Conservation (phyloP, 2,797 vertebrate species). For the Protosalanx chinensis region DNA sequence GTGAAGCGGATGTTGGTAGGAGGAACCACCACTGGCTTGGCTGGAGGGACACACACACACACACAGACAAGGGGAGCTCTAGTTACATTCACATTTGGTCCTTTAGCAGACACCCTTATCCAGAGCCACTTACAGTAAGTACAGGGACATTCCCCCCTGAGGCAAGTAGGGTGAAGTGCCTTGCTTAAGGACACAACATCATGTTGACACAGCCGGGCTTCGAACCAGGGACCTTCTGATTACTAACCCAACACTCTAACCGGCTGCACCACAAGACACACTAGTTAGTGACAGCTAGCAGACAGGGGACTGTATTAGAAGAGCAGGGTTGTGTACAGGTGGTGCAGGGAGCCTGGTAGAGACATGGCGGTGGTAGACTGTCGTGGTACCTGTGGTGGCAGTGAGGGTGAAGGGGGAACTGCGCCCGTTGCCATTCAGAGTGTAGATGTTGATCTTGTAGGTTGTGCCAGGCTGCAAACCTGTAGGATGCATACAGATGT, state of each 20-base stretch:
- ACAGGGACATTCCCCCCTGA: no score
- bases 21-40: constrained; percentile 79
- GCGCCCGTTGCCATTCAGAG: constrained; percentile 86
- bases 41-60: constrained; percentile 44
- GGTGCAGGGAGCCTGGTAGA: not conserved
- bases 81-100: no score
- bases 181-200: no score
- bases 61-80: not conserved
- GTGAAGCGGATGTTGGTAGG: constrained; percentile 90
- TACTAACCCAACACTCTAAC: no score
- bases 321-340: not conserved
- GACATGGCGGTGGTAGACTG: not conserved
- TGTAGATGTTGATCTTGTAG: constrained; percentile 92
- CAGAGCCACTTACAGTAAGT: no score
- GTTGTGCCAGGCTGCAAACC: constrained; percentile 88
- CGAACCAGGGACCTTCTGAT: no score
- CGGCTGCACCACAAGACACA: no score
- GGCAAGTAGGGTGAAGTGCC: no score
- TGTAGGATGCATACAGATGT: constrained; percentile 44
- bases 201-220: no score
- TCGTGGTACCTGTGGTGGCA: constrained; percentile 82
- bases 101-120: no score
- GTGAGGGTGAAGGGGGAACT: constrained; percentile 85
- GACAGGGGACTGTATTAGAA: not conserved
- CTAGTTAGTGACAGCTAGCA: not conserved